A percentile compares a stretch with the other conserved stretches of the same genome.
phyloP scores from a whole-genome alignment of 2,113 vertebrate genomes.

The Cyanoderma ruficeps region DNA sequence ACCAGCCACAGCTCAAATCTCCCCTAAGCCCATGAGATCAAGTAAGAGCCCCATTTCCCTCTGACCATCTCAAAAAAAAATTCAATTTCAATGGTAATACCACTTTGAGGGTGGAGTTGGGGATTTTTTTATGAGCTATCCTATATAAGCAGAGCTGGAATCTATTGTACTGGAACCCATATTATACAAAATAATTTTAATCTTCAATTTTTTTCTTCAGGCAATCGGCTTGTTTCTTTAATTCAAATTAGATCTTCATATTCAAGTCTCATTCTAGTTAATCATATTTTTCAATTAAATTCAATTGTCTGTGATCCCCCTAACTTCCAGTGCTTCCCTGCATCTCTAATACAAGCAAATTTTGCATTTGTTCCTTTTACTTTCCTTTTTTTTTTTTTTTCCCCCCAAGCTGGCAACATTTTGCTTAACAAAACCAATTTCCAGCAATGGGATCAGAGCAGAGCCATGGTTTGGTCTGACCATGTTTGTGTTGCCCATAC shows the following conservation, averaged over 20 bases:
- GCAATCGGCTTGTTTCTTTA: constrained; percentile 12
- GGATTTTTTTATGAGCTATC: background rate
- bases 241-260: constrained; percentile 54
- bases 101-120: background rate
- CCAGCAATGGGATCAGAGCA: background rate
- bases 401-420: background rate
- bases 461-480: background rate
- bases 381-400: background rate
- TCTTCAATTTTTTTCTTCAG: constrained; percentile 15
- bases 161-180: background rate
- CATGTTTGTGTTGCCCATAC: rapidly evolving
- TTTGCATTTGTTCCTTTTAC: constrained; percentile 5
- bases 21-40: background rate
- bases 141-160: background rate
- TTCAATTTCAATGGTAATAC: background rate
- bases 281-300: constrained; percentile 71
- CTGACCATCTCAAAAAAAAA: background rate
- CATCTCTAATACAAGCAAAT: constrained; percentile 9
- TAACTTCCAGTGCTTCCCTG: constrained; percentile 29
- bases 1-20: background rate
- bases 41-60: background rate
- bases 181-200: background rate
- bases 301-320: constrained; percentile 65
- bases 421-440: background rate
- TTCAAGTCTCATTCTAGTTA: constrained; percentile 60